Base-by-base conservation (phyloP, 2,797 vertebrate genomes). In the Siniperca undulata region DNA sequence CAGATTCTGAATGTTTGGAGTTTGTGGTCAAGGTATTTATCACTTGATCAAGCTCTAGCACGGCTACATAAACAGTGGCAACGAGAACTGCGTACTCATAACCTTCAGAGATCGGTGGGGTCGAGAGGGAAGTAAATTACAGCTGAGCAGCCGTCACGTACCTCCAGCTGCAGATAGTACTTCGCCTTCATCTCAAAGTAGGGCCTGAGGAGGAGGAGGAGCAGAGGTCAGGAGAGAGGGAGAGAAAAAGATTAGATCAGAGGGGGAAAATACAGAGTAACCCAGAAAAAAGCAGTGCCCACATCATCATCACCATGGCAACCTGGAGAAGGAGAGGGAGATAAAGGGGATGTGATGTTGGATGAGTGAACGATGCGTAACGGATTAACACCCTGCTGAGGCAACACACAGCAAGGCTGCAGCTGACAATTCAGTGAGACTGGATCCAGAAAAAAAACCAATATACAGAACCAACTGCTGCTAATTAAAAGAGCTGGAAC, bases 151-250 rank as follows among this genome's bases (percentile, higher is more conserved):
- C 11, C 19, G 1, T 67, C 60, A 95, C 96, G 0, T 95, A 99
- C 98, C 97, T 99, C 98, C n/a, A 99, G 96, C 48, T 99, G 97
- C 58, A 99, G 94, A 4, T 99, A 99, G 92, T 97, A 99, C 92
- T 97, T 99, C 0, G 97, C 97, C 95, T 99, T 99, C 92, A 99
- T 95, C 94, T 99, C 98, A 95, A 99, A 99, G 92, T 99, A 99
- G 74, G 98, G 98, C 92, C 98, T 99, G 94, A 38, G 52, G 83
- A 83, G 80, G 83, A 93, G 38, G 83, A 64, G 40, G 78, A 79
- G 69, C 30, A 30, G 30, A 30, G 30, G 30, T 30, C 30, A 30
- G 30, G 30, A 30, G 36, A 61, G 85, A 46, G 76, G 73, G 7
- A 89, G 38, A 84, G 75, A 86, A 19, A 72, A 7, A 34, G 55